Percentiles rank a stretch among this genome's conserved stretches.
These are phyloP conservation scores for Romanomermis culicivorax DNA, from an alignment of 2,888 invertebrate species.

Conservation along the genomic window DNA sequence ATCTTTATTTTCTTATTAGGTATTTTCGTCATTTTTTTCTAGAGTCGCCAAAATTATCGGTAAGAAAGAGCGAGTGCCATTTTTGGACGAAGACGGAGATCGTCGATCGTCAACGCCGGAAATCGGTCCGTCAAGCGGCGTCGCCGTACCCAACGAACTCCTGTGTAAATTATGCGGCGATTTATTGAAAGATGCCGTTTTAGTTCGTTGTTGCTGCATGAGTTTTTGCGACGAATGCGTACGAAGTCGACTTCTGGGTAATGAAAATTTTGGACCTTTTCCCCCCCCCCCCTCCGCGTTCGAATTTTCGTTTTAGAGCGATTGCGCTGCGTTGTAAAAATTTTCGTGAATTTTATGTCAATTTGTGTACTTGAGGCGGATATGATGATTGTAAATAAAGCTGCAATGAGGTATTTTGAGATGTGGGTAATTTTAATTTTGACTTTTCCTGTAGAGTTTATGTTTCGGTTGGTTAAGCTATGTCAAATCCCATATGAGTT, in stretches of 20 bases:
- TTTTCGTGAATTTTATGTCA: neutral
- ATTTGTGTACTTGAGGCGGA: neutral
- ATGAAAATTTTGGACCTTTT: too few species aligned
- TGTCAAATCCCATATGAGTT: too few species aligned
- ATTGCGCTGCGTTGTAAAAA: too few species aligned
- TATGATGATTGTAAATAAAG: too few species aligned
- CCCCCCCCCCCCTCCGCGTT: too few species aligned
- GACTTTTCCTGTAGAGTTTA: too few species aligned
- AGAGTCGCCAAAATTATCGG: slow-evolving; percentile 56
- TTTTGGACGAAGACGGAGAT: slow-evolving; percentile 37
- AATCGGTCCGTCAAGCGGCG: slow-evolving; percentile 9
- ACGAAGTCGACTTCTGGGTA: slow-evolving; percentile 15
- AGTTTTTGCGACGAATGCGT: slow-evolving; percentile 94
- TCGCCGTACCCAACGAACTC: slow-evolving; percentile 65
- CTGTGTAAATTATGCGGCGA: slow-evolving; percentile 78
- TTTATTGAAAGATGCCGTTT: slow-evolving; percentile 76
- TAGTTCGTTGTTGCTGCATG: slow-evolving; percentile 93
- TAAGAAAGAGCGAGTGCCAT: slow-evolving; percentile 46
- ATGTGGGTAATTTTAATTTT: too few species aligned
- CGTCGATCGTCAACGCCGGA: slow-evolving; percentile 12
- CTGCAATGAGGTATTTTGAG: too few species aligned
- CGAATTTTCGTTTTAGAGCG: too few species aligned
- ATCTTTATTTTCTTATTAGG: too few species aligned
- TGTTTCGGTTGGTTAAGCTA: too few species aligned
- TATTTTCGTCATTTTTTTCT: too few species aligned